Percentiles rank a stretch among this genome's conserved stretches.
Evolutionary conservation across 2,113 vertebrate species (phyloP).

Genomic region (Spizaetus ornatus): DNA sequence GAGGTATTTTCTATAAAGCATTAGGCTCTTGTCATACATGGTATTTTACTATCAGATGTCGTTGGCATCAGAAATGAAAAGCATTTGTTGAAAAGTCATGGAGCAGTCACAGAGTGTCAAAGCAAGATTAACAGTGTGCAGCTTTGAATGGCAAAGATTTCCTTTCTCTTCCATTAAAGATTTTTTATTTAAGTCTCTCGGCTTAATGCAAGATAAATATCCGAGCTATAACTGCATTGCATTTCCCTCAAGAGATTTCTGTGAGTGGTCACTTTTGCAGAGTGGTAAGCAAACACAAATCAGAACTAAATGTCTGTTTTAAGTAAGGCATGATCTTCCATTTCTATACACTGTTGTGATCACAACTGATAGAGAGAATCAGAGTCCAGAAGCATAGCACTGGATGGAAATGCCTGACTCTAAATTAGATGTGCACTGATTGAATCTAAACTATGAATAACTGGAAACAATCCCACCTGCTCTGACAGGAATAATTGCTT

Average conservation of each 20-base stretch:
- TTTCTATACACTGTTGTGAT: background rate
- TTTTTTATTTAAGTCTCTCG: background rate
- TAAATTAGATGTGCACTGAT: background rate
- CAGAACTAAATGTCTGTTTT: background rate
- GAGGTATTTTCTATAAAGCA: background rate
- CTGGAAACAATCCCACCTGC: background rate
- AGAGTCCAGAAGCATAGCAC: background rate
- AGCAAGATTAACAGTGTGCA: background rate
- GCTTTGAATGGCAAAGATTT: background rate
- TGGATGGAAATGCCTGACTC: background rate
- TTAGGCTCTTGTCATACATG: background rate
- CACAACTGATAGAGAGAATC: background rate
- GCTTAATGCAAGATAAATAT: background rate
- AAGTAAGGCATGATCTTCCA: background rate
- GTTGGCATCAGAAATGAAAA: background rate
- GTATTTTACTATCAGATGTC: background rate
- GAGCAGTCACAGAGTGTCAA: background rate
- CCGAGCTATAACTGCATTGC: background rate
- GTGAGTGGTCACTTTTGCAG: background rate
- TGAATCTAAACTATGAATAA: slow-evolving; percentile 7
- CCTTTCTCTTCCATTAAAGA: background rate
- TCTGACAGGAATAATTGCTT: slow-evolving; percentile 24
- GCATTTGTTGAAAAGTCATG: background rate
- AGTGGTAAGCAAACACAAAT: background rate
- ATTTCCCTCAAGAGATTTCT: background rate